Evolutionary conservation across 2,888 invertebrate species (phyloP).

Genomic region (Hermaeophaga mercurialis): DNA sequence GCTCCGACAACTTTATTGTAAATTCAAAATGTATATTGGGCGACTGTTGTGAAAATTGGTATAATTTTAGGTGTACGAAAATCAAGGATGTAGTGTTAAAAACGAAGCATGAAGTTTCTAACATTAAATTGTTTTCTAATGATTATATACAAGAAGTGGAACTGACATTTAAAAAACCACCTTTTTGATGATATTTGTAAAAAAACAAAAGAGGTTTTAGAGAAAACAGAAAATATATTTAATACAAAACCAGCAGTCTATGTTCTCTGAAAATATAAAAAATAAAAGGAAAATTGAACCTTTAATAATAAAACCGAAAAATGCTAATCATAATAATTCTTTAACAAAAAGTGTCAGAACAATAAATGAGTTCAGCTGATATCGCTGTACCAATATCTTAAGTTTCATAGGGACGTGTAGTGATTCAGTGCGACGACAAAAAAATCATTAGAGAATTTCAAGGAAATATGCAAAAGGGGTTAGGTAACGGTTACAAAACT

Average conservation of each 20-base stretch:
- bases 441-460: constrained; percentile 6
- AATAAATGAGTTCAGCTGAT: constrained; percentile 7
- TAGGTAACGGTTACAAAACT: constrained; percentile 11
- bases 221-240: neutral
- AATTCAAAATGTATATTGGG: constrained; percentile 11
- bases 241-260: neutral
- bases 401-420: neutral
- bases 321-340: neutral
- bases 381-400: neutral
- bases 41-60: constrained; percentile 5
- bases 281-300: constrained; percentile 6
- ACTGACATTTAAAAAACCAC: constrained; percentile 4
- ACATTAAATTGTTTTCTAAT: constrained; percentile 1
- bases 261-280: neutral
- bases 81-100: constrained; percentile 9
- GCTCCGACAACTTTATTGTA: constrained; percentile 17
- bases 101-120: constrained; percentile 1
- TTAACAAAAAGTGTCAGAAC: constrained; percentile 4
- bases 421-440: constrained; percentile 10
- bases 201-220: neutral
- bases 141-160: neutral
- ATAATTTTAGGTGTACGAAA: constrained; percentile 7
- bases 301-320: constrained; percentile 8
- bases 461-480: neutral
- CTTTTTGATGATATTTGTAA: too few species aligned